A percentile compares a stretch with the other conserved stretches of the same genome.
Evolutionary conservation across 1,140 invertebrate genomes (phyloP).

Genomic region (Mamestra configurata): DNA sequence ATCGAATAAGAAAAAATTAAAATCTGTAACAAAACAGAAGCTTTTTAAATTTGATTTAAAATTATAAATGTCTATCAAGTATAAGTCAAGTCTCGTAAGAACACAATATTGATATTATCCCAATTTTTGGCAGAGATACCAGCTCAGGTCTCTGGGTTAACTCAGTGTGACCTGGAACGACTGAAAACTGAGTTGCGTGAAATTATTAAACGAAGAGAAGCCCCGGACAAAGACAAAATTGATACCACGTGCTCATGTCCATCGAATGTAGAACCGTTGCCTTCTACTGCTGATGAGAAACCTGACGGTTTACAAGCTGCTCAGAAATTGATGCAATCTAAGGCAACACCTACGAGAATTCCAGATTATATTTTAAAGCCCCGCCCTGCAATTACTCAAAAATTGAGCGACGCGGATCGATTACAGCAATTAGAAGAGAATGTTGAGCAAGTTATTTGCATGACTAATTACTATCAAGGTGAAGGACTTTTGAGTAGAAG

Average conservation of each 20-base stretch:
- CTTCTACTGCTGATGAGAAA: not conserved
- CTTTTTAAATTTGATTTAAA: too few species aligned
- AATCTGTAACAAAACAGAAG: too few species aligned
- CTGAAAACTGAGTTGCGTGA: constrained; percentile 46
- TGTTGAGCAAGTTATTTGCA: constrained; percentile 61
- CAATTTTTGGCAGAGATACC: not conserved
- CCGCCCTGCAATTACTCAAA: not conserved
- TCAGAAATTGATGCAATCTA: constrained; percentile 56
- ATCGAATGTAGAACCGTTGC: constrained; percentile 24
- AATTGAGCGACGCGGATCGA: not conserved
- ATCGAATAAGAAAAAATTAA: too few species aligned
- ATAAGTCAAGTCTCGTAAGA: too few species aligned
- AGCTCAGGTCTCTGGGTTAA: not conserved
- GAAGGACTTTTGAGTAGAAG: constrained; percentile 59
- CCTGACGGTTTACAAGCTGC: constrained; percentile 50
- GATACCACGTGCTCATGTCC: constrained; percentile 39
- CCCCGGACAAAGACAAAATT: not conserved
- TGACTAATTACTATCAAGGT: constrained; percentile 59
- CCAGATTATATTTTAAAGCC: constrained; percentile 14
- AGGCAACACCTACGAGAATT: constrained; percentile 57
- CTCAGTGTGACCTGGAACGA: not conserved
- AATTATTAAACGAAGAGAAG: constrained; percentile 37
- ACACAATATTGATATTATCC: too few species aligned
- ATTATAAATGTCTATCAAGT: too few species aligned
- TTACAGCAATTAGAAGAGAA: constrained; percentile 56